Conservation (phyloP, 2,113 vertebrate genomes). For the Anseranas semipalmata region DNA sequence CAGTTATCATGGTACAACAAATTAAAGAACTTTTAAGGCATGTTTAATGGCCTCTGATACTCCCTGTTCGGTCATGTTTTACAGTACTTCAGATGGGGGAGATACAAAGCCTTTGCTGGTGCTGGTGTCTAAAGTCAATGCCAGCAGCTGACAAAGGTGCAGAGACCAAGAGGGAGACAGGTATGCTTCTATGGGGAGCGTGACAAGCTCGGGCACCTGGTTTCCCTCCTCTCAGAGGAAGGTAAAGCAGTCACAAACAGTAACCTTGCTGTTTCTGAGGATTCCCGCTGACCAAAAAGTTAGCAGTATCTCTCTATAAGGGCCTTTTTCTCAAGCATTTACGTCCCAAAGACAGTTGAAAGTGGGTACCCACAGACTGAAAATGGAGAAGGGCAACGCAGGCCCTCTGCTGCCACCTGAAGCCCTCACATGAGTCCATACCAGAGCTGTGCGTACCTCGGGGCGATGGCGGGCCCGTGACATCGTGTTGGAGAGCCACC, state of each 20-base stretch:
- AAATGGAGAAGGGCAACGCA: neutral
- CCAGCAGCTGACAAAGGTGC: neutral
- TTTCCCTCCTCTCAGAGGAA: neutral
- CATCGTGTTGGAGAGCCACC: neutral
- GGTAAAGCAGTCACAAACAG: neutral
- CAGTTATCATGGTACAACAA: slow-evolving; percentile 82
- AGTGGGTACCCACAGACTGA: neutral
- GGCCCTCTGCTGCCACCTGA: neutral
- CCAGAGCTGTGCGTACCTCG: fast-evolving
- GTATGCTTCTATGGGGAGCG: fast-evolving
- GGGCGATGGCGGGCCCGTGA: fast-evolving
- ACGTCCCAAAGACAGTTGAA: neutral
- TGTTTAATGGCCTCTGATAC: slow-evolving; percentile 72
- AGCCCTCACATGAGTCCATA: fast-evolving
- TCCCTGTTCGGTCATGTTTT: slow-evolving; percentile 78
- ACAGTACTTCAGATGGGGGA: slow-evolving; percentile 55
- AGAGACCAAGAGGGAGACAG: neutral
- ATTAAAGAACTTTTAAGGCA: slow-evolving; percentile 84
- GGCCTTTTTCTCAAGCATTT: neutral
- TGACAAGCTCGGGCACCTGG: neutral
- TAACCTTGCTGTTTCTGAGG: neutral
- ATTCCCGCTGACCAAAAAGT: neutral
- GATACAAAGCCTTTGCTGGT: slow-evolving; percentile 13
- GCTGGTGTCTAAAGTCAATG: neutral
- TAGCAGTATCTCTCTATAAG: neutral